A percentile compares a stretch with the other conserved stretches of the same genome.
phyloP scores from a whole-genome alignment of 2,888 invertebrate genomes.

The Cephus pulcher region DNA sequence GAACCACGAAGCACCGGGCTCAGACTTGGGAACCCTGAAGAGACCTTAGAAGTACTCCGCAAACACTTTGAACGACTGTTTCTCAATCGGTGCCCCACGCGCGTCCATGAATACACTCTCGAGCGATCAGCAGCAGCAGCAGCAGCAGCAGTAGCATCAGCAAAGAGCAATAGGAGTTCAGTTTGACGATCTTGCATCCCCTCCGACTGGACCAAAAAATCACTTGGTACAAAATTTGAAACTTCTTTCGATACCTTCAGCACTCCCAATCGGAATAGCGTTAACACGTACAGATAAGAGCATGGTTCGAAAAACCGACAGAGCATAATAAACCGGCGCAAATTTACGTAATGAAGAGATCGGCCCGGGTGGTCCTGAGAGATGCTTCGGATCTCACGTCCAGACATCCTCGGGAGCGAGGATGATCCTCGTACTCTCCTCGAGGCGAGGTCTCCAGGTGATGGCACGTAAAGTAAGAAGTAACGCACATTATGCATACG shows the following conservation, averaged over 20 bases:
- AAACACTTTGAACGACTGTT: slow-evolving; percentile 49
- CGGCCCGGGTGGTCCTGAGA: slow-evolving; percentile 50
- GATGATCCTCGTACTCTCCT: slow-evolving; percentile 10
- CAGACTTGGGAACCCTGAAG: slow-evolving; percentile 22
- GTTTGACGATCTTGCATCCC: background rate
- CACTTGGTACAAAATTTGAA: background rate
- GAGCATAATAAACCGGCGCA: background rate
- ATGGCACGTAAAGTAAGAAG: slow-evolving; percentile 29
- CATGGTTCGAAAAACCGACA: background rate
- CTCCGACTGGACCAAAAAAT: background rate
- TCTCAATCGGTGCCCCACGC: slow-evolving; percentile 42
- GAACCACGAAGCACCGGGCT: background rate
- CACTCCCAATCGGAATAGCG: background rate
- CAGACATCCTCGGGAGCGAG: slow-evolving; percentile 7
- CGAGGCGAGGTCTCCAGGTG: slow-evolving; percentile 4
- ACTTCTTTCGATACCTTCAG: background rate
- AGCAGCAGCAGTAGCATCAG: background rate
- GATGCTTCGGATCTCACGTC: slow-evolving; percentile 1
- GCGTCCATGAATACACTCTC: slow-evolving; percentile 5
- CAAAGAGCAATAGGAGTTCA: background rate
- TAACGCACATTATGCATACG: slow-evolving; percentile 28
- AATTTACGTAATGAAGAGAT: slow-evolving; percentile 44
- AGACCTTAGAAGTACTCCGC: slow-evolving; percentile 50
- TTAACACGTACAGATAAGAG: background rate
- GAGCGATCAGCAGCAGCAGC: background rate